These are phyloP conservation scores for Drosophila tripunctata DNA, from an alignment of 2,888 invertebrate genomes.

Conservation along the genomic window DNA sequence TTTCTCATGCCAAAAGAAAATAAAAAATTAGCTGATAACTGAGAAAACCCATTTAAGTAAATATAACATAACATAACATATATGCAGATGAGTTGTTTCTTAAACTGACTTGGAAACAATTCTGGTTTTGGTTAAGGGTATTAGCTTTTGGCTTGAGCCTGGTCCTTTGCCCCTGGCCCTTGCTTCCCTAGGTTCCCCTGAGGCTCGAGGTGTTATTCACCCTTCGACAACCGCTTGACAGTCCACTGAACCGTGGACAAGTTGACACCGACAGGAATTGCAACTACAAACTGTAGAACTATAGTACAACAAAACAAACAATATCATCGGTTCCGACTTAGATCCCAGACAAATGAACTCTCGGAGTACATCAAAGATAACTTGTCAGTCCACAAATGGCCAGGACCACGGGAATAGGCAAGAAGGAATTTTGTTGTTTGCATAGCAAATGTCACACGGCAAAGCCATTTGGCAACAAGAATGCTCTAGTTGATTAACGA, in stretches of 20 bases:
- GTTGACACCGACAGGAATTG: slow-evolving; percentile 44
- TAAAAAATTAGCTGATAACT: slow-evolving; percentile 39
- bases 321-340: slow-evolving; percentile 30
- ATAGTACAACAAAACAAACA: slow-evolving; percentile 50
- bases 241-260: slow-evolving; percentile 63
- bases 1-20: neutral
- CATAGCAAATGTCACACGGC: slow-evolving; percentile 52
- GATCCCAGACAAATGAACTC: slow-evolving; percentile 45
- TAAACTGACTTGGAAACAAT: slow-evolving; percentile 7
- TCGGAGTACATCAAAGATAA: slow-evolving; percentile 58
- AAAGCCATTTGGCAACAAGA: slow-evolving; percentile 10
- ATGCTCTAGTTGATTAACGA: slow-evolving; percentile 2
- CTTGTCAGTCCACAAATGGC: slow-evolving; percentile 51
- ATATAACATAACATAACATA: too few species aligned
- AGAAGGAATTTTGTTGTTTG: slow-evolving; percentile 44
- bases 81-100: slow-evolving; percentile 29
- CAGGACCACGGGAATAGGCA: slow-evolving; percentile 29
- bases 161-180: neutral
- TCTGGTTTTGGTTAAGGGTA: slow-evolving; percentile 22
- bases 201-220: slow-evolving; percentile 43
- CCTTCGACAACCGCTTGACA: slow-evolving; percentile 49
- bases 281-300: slow-evolving; percentile 30
- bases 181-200: neutral
- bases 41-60: slow-evolving; percentile 38
- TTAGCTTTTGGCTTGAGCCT: slow-evolving; percentile 13